Base-by-base conservation (phyloP, 2,113 vertebrate genomes). In the Melanotaenia duboulayi region DNA sequence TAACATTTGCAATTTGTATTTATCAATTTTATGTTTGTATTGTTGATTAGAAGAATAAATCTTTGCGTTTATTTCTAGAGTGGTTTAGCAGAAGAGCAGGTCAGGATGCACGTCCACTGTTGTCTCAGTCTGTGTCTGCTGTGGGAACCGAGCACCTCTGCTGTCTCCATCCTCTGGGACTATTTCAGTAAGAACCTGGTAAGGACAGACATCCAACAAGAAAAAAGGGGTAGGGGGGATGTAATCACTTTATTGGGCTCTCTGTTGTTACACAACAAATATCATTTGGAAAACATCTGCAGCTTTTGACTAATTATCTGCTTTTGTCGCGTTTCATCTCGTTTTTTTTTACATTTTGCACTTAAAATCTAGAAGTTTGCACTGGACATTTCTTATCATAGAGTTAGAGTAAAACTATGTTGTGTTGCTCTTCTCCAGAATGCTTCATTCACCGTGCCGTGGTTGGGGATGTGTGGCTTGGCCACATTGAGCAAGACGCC, bases 171-270 rank as follows among this genome's bases (percentile, higher is more conserved):
- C 67, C 92, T 99, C 2, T 99, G 97, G 98, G 97, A 99, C 71
- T 96, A 97, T 91, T 98, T 95, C 90, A 96, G 96, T 91, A 98
- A 94, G 87, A 97, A 96, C 80, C 85, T 99, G 94, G 98, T 99
- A 76, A 94, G 94, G 0, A 60, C 5, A 49, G 0, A n/a, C 17
- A 19, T 22, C 28, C 23, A 20, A 44, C 14, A 28, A 5, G 4
- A 39, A 55, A 57, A 7, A 20, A 7, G n/a, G 8, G 19, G 14
- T 52, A 24, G 0, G 54, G 59, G 67, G 49, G 4, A 19, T 48
- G 23, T 8, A 17, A 2, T 28, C 3, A 39, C 4, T 16, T 74
- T 66, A 23, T 42, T n/a, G 32, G 4, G 32, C 32, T 35, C 32
- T 35, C 8, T 35, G 32, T 9, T 5, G 32, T 35, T 35, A 1